Evolutionary conservation across 2,113 vertebrate species (phyloP).

Genomic region (human): DNA sequence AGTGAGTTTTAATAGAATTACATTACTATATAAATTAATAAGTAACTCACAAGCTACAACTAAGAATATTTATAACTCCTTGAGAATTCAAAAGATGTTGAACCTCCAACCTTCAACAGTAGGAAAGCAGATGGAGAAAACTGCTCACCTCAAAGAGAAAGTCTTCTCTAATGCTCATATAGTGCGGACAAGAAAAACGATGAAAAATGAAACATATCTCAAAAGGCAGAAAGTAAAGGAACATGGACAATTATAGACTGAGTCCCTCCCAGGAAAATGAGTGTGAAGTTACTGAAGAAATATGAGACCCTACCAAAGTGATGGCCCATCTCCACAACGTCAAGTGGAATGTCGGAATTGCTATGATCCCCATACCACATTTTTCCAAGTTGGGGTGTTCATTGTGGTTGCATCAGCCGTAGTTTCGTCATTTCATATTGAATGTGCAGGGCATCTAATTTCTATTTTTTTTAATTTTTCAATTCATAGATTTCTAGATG

Average conservation of each 20-base stretch:
- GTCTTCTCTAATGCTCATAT: neutral
- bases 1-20: neutral
- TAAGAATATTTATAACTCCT: neutral
- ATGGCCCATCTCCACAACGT: fast-evolving
- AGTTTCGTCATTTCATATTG: neutral
- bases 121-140: neutral
- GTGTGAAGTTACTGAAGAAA: neutral
- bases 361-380: fast-evolving
- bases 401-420: fast-evolving
- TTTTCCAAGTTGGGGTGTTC: neutral
- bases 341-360: neutral
- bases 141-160: neutral
- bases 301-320: neutral
- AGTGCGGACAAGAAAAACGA: neutral
- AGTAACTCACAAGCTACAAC: neutral
- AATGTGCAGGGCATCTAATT: too few species aligned
- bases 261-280: neutral
- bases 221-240: neutral
- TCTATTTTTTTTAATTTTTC: neutral
- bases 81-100: neutral
- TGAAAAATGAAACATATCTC: neutral
- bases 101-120: neutral
- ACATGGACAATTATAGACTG: neutral
- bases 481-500: neutral
- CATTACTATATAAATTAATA: neutral